Evolutionary conservation across 1,140 invertebrate genomes (phyloP), one percentile per base, ranked within the genome.

Genomic region (Drosophila serrata): DNA sequence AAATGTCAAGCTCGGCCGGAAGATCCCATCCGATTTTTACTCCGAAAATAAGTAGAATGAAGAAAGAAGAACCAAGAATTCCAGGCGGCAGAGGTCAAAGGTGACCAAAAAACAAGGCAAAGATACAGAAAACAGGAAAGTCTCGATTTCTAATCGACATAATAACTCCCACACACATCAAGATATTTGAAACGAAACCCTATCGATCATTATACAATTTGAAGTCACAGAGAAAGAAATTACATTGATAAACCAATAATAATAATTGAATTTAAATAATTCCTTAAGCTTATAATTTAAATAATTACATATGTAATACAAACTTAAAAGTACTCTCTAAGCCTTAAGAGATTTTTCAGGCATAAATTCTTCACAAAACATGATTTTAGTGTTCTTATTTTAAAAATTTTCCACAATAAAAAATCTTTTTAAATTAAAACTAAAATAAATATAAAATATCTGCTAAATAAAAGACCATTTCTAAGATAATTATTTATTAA

Each of bases 201-300:
- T 43, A 85, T 76, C 62, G 67, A 81, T 81, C 74, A 78, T 81
- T 69, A 78, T 59, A 85, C 64, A 70, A 67, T 17, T 42, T 63
- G 24, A 15, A 56, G 2, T 22, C 4, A 49, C 7, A 22, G 19
- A 22, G 29, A 17, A 48, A 3, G 13, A 35, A 53, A 15, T 35
- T 3, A 4, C 6, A 35, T 35, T 1, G 1, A 53, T 9, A n/a
- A n/a, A 37, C 13, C 1, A 9, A 5, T n/a, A n/a, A n/a, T n/a
- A 35, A 33, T 13, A 19, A 51, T n/a, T n/a, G n/a, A 13, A 48
- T n/a, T 0, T n/a, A 11, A n/a, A 24, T 15, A 24, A 6, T 6
- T n/a, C 4, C 4, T 48, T 5, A 22, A n/a, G 6, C 13, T 39
- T 11, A 42, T 3, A 4, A 19, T 40, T 4, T 8, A 8, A 27